These are phyloP conservation scores for Terebella lapidaria DNA, from an alignment of 2,888 invertebrate genomes.

Conservation along the genomic window DNA sequence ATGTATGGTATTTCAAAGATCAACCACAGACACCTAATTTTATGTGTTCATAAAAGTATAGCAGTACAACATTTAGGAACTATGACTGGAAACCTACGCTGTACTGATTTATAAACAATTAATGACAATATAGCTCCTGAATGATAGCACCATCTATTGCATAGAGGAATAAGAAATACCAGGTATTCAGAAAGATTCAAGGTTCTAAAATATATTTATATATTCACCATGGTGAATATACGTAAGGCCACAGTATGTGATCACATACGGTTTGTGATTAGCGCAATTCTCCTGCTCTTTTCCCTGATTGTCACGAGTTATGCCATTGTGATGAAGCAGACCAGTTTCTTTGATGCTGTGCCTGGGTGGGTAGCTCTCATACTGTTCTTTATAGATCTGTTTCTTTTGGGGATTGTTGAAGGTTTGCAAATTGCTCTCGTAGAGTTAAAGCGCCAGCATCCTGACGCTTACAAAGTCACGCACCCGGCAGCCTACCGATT, in stretches of 20 bases:
- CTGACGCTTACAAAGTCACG: conserved; percentile 15
- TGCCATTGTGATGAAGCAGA: conserved; percentile 16
- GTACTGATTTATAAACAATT: too few species aligned
- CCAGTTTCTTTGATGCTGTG: conserved; percentile 15
- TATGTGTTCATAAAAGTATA: too few species aligned
- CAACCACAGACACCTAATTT: too few species aligned
- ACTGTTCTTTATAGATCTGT: conserved; percentile 18
- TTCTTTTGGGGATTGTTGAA: conserved; percentile 17
- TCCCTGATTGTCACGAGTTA: conserved; percentile 14
- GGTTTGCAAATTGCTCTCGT: conserved; percentile 22
- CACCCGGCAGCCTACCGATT: conserved; percentile 18
- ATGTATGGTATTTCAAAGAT: too few species aligned
- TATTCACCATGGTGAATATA: conserved; percentile 19
- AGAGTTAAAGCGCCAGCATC: conserved; percentile 21
- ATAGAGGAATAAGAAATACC: too few species aligned
- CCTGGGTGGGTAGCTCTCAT: conserved; percentile 19
- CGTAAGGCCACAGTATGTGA: conserved; percentile 12
- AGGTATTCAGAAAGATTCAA: too few species aligned
- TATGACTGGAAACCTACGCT: too few species aligned
- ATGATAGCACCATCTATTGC: too few species aligned
- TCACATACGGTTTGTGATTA: conserved; percentile 18
- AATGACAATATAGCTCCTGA: too few species aligned
- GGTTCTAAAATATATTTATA: too few species aligned
- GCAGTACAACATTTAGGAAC: too few species aligned
- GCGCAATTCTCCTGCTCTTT: conserved; percentile 16